A percentile compares a stretch with the other conserved stretches of the same genome.
phyloP scores from a whole-genome alignment of 1,140 invertebrate genomes.

The Drosophila virilis region DNA sequence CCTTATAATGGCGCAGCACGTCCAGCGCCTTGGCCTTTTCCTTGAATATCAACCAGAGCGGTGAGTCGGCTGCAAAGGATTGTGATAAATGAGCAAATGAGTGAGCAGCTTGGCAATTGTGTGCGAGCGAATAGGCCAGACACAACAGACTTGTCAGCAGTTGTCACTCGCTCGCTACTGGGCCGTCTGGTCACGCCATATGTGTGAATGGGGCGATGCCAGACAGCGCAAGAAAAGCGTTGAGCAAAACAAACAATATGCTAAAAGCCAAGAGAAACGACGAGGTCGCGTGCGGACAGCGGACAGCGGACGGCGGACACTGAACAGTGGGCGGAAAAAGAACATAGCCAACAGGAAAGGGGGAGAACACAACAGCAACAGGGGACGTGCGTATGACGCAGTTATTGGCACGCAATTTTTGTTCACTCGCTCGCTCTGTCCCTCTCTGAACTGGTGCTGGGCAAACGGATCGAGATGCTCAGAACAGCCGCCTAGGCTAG shows the following conservation, averaged over 20 bases:
- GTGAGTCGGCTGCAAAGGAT: slow-evolving; percentile 60
- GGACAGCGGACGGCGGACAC: neutral
- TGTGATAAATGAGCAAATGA: neutral
- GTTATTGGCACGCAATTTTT: slow-evolving; percentile 48
- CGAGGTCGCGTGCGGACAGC: slow-evolving; percentile 1
- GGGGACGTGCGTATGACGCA: slow-evolving; percentile 61
- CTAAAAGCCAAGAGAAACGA: slow-evolving; percentile 13
- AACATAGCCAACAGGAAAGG: slow-evolving; percentile 9
- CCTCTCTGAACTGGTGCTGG: neutral
- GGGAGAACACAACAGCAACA: neutral
- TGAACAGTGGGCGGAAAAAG: too few species aligned
- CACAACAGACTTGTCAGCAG: slow-evolving; percentile 16
- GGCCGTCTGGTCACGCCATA: slow-evolving; percentile 67
- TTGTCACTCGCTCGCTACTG: neutral
- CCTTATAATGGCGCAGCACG: slow-evolving; percentile 89
- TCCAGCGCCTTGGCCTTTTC: slow-evolving; percentile 90
- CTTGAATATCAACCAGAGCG: slow-evolving; percentile 86
- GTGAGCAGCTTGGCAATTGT: neutral
- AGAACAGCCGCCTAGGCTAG: slow-evolving; percentile 1
- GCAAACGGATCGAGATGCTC: neutral
- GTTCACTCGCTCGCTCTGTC: neutral
- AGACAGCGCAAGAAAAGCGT: slow-evolving; percentile 49
- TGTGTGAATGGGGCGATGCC: slow-evolving; percentile 29
- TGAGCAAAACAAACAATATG: slow-evolving; percentile 66
- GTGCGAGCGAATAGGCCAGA: slow-evolving; percentile 19